Evolutionary conservation across 1,140 invertebrate genomes (phyloP).

Genomic region (Neodiprion virginianus): DNA sequence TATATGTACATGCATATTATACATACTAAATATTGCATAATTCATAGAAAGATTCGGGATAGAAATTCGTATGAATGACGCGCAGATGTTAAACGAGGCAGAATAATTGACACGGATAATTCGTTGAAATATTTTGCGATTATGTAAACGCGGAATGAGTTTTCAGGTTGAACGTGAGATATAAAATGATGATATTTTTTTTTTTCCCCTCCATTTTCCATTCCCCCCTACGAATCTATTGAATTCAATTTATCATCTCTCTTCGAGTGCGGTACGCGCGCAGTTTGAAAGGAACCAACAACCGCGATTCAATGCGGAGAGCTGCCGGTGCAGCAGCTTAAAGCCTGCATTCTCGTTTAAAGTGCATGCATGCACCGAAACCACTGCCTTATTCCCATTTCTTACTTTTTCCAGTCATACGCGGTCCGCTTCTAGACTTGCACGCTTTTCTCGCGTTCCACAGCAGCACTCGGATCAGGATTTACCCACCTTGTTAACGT

Average conservation of each 20-base stretch:
- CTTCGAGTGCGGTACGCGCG: background rate
- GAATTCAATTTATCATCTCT: background rate
- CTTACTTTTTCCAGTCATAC: slow-evolving; percentile 2
- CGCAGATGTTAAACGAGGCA: background rate
- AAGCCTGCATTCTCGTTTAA: background rate
- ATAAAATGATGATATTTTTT: too few relatives aligned
- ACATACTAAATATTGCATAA: too few relatives aligned
- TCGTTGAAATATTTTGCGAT: background rate
- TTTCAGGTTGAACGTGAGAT: too few relatives aligned
- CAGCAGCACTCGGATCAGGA: too few relatives aligned
- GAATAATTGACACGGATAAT: background rate
- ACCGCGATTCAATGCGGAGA: background rate
- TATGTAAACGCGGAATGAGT: too few relatives aligned
- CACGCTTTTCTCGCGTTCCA: too few relatives aligned
- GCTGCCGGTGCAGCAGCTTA: background rate
- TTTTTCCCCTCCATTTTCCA: too few relatives aligned
- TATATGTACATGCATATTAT: too few relatives aligned
- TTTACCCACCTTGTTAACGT: too few relatives aligned
- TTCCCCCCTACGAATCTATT: background rate
- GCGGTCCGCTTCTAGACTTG: background rate
- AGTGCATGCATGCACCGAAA: background rate
- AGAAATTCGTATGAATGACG: too few relatives aligned
- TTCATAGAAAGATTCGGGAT: too few relatives aligned
- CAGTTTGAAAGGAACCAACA: background rate
- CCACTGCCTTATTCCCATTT: background rate